Base-by-base conservation (phyloP, 2,797 vertebrate species). In the Aldrovandia affinis region DNA sequence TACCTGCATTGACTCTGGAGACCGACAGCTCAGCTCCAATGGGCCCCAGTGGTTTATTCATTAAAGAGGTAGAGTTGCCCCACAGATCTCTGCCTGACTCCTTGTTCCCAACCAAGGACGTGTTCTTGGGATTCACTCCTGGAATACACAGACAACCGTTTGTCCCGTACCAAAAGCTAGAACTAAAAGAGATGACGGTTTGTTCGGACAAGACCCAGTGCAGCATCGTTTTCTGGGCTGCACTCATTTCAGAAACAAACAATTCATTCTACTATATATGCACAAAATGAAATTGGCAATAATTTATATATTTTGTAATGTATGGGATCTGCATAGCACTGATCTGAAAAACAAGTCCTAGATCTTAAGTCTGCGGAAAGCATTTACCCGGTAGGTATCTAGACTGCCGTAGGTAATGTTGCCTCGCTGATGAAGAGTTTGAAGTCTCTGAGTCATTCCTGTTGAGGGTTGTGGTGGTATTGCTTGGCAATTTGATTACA, bases 391-490 rank as follows among this genome's bases (percentile, higher is more conserved):
- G 98, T 70, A 99, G 91, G 39, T 99, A 99, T 89, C 98, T 94
- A 70, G 98, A 98, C 86, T 99, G 98, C 88, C 94, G 97, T 88
- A 99, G 93, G 89, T 99, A 99, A 94, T 99, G 98, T 86, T 98
- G 97, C 86, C 97, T 96, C 63, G 97, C 96, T 42, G 97, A 95
- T 70, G 89, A 94, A 77, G 95, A 92, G 81, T 80, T 84, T 14
- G 83, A 84, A 5, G 83, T 81, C 44, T 84, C 94, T 9, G 95
- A 91, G 81, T 98, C 97, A 0, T 91, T 93, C 92, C 96, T 96
- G 88, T 94, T 89, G 28, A 95, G 65, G n/a, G n/a, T n/a, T 33
- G 68, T 39, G 89, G 92, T 88, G 55, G 94, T 89, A 54, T 94
- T 93, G 89, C 89, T 94, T n/a, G 95, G 91, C 83, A 93, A 89